phyloP scores from a whole-genome alignment of 2,113 vertebrate genomes.

The Carassius carassius region DNA sequence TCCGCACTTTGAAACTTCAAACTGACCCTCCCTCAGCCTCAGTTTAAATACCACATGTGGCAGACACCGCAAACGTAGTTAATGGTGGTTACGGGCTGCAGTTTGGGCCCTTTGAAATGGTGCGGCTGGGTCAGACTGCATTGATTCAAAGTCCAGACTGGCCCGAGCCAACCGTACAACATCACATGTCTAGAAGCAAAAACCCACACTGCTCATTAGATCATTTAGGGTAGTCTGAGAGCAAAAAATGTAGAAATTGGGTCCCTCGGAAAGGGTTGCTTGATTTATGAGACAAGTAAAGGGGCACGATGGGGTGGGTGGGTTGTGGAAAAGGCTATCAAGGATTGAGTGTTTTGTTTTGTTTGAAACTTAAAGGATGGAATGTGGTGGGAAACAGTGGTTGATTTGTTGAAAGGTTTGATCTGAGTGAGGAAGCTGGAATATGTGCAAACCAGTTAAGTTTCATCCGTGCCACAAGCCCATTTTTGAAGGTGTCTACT shows the following conservation, averaged over 20 bases:
- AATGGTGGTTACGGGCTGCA: constrained; percentile 65
- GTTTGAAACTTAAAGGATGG: constrained; percentile 33
- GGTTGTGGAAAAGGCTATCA: constrained; percentile 65
- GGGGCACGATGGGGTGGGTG: constrained; percentile 58
- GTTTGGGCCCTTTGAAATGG: constrained; percentile 72
- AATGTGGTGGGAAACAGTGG: constrained; percentile 38
- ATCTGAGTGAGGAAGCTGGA: constrained; percentile 27
- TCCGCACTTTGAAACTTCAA: constrained; percentile 73
- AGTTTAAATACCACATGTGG: constrained; percentile 72
- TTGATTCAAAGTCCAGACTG: constrained; percentile 62
- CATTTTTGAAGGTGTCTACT: background rate
- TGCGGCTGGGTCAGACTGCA: constrained; percentile 57
- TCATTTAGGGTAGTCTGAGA: constrained; percentile 42
- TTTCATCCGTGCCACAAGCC: background rate
- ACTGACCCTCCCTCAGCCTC: constrained; percentile 70
- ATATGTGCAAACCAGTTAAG: constrained; percentile 4
- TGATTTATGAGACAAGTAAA: constrained; percentile 65
- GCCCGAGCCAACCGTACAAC: constrained; percentile 37
- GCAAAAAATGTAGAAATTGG: constrained; percentile 49
- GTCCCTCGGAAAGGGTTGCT: constrained; percentile 43
- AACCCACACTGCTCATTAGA: constrained; percentile 55
- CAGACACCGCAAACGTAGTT: constrained; percentile 71
- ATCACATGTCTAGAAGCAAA: constrained; percentile 48
- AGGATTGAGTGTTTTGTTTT: constrained; percentile 52
- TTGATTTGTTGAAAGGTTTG: constrained; percentile 39